These are phyloP conservation scores for Theodoxus fluviatilis DNA, from an alignment of 2,888 invertebrate species.

Conservation along the genomic window DNA sequence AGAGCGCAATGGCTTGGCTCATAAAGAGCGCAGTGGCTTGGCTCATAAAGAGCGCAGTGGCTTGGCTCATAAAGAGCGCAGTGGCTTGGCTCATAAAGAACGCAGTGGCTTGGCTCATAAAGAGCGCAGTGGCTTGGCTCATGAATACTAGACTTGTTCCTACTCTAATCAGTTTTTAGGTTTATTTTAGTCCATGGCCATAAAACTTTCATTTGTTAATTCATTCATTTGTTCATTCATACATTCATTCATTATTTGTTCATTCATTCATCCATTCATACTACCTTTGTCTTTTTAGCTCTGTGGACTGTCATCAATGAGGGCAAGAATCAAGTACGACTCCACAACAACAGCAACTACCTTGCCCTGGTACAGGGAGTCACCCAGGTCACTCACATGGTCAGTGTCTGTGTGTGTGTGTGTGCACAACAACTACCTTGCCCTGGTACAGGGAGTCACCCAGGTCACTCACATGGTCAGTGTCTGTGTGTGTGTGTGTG, in stretches of 20 bases:
- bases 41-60: too few relatives aligned
- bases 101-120: too few relatives aligned
- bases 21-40: too few relatives aligned
- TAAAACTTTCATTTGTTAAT: background rate
- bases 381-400: conserved; percentile 48
- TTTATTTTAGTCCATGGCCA: background rate
- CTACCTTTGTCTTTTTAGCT: conserved; percentile 42
- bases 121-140: too few relatives aligned
- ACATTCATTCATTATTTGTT: background rate
- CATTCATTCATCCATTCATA: background rate
- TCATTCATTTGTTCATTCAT: background rate
- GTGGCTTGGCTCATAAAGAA: too few relatives aligned
- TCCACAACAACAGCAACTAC: conserved; percentile 64
- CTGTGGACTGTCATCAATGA: conserved; percentile 63
- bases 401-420: conserved; percentile 36
- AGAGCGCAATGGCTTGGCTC: too few relatives aligned
- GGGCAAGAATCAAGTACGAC: conserved; percentile 56
- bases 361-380: conserved; percentile 54
- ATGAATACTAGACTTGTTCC: too few relatives aligned
- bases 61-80: too few relatives aligned
- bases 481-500: background rate
- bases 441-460: conserved; percentile 51
- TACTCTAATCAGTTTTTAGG: too few relatives aligned
- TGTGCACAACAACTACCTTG: conserved; percentile 57
- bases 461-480: conserved; percentile 52